A percentile compares a stretch with the other conserved stretches of the same genome.
phyloP scores from a whole-genome alignment of 2,888 invertebrate genomes.

The Eristalis arbustorum region DNA sequence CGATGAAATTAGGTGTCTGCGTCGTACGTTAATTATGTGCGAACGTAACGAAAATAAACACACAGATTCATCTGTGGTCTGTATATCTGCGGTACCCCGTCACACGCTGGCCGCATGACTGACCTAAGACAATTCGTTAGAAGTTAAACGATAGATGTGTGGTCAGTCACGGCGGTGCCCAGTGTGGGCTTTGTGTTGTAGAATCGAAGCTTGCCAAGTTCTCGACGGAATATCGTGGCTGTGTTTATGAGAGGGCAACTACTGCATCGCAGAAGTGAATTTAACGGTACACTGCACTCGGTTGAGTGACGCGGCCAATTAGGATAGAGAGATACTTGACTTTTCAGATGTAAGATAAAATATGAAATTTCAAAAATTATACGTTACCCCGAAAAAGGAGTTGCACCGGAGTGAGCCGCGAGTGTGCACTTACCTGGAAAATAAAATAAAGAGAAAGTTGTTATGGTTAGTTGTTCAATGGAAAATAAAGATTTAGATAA shows the following conservation, averaged over 20 bases:
- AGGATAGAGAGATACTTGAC: slow-evolving; percentile 28
- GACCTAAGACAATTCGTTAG: slow-evolving; percentile 66
- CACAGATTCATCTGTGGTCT: slow-evolving; percentile 5
- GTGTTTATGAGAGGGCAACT: slow-evolving; percentile 51
- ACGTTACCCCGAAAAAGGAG: slow-evolving; percentile 16
- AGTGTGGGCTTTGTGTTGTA: not conserved
- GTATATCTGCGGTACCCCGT: not conserved
- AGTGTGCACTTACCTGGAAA: slow-evolving; percentile 17
- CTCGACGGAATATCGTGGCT: not conserved
- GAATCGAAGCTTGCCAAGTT: slow-evolving; percentile 30
- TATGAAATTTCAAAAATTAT: slow-evolving; percentile 10
- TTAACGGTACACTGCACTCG: slow-evolving; percentile 26
- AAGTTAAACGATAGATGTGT: slow-evolving; percentile 53
- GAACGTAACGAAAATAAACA: slow-evolving; percentile 56
- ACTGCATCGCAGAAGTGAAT: not conserved
- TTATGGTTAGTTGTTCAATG: not conserved
- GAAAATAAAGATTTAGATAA: not conserved
- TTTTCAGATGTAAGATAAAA: not conserved
- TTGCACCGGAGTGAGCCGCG: not conserved
- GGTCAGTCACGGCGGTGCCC: not conserved
- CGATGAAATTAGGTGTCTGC: slow-evolving; percentile 55
- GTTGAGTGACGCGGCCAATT: slow-evolving; percentile 34
- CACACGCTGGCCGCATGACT: slow-evolving; percentile 33
- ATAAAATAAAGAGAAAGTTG: not conserved
- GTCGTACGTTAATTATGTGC: slow-evolving; percentile 46